phyloP scores from a whole-genome alignment of 2,888 invertebrate genomes.

The Pseudolycoriella hygida region DNA sequence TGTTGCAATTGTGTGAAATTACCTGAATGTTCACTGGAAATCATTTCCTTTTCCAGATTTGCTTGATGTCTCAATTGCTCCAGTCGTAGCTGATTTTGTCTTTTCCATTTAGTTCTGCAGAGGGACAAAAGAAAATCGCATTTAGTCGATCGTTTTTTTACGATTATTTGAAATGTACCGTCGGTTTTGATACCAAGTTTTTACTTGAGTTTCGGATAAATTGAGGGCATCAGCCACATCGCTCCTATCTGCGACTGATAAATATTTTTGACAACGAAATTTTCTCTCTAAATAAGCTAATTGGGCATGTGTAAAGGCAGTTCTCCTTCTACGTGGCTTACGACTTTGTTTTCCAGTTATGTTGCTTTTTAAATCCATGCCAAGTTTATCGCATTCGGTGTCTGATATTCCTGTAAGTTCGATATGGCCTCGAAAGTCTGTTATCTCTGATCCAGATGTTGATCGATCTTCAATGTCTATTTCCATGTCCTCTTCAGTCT shows the following conservation, averaged over 20 bases:
- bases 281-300: slow-evolving; percentile 80
- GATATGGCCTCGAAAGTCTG: slow-evolving; percentile 13
- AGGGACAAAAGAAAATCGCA: slow-evolving; percentile 1
- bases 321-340: slow-evolving; percentile 68
- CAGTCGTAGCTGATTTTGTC: slow-evolving; percentile 69
- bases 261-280: slow-evolving; percentile 83
- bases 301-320: slow-evolving; percentile 89
- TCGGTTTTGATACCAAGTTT: slow-evolving; percentile 62
- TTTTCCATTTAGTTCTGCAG: slow-evolving; percentile 69
- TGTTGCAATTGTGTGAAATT: not conserved
- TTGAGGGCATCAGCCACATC: slow-evolving; percentile 82
- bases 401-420: slow-evolving; percentile 13
- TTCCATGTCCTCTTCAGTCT: slow-evolving; percentile 25
- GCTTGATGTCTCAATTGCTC: slow-evolving; percentile 77
- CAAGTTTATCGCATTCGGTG: slow-evolving; percentile 10
- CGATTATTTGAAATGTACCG: too few relatives aligned
- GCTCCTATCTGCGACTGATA: slow-evolving; percentile 82
- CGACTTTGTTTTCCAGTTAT: slow-evolving; percentile 36
- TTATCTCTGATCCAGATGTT: slow-evolving; percentile 23
- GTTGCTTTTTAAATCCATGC: slow-evolving; percentile 8
- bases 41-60: slow-evolving; percentile 49
- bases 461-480: slow-evolving; percentile 29
- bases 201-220: slow-evolving; percentile 85
- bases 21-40: slow-evolving; percentile 16
- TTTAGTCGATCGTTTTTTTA: not conserved